Base-by-base conservation (phyloP, 92 coral and sea anemone genomes). In the Isaurus tuberculatus region DNA sequence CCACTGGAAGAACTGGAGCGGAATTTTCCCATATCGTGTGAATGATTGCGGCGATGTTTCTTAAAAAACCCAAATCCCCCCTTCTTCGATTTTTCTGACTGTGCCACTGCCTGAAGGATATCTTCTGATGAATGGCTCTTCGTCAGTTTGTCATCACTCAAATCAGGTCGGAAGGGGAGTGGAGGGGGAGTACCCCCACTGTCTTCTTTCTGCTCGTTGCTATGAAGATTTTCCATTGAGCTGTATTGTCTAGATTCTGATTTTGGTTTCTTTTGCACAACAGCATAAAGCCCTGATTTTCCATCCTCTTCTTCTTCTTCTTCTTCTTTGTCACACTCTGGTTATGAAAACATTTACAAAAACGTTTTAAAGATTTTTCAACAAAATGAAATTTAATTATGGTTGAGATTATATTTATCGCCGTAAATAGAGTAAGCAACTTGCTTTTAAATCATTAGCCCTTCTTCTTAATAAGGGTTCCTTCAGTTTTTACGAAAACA, bases 121-220 rank as follows among this genome's bases (percentile, higher is more conserved):
- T 92, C 90, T 64, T 92, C 90, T 1, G 90, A 65, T 26, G 81
- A 72, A 36, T 64, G 43, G 11, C 88, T 87, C 65, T 89, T 92
- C 83, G 70, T 83, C 60, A 83, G 67, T 22, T 88, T 84, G 28
- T 94, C 95, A 46, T 89, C 92, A 70, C 68, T 80, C 57, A 90
- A 89, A 61, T 91, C 86, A 30, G 85, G 57, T 87, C 98, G 87
- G 34, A 87, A 84, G 3, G 99, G 99, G 4, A 97, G 83, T 17
- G 99, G 99, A 4, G 99, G 99, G 4, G 99, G 97, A n/a, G 74
- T 20, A 4, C 92, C 95, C 14, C 79, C 96, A 22, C 75, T 71
- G 58, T 88, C 92, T 68, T 66, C 40, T 29, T 69, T 87, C 51
- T 79, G 79, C 75, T 75, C 61, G 2, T 42, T 65, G 27, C 86